Percentiles rank a stretch among this genome's conserved stretches.
Conservation (phyloP, 1,140 invertebrate species). For the Paramacrobiotus metropolitanus region DNA sequence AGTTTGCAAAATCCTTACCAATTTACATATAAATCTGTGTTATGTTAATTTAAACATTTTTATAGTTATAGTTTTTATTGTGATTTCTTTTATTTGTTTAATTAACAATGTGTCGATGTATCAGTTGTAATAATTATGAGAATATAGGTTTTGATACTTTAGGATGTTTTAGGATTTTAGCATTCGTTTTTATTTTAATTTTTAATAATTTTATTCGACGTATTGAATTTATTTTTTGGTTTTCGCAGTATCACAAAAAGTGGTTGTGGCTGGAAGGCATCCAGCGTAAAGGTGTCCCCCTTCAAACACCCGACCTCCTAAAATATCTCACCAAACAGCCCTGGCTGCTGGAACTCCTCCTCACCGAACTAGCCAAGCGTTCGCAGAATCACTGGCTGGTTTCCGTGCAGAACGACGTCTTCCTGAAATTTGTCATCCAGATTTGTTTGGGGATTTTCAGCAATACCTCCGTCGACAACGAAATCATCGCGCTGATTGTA, state of each 20-base stretch:
- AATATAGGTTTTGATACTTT: too few relatives aligned
- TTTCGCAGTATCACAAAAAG: slow-evolving; percentile 29
- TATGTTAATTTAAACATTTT: too few relatives aligned
- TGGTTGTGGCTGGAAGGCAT: slow-evolving; percentile 46
- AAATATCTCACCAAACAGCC: background rate
- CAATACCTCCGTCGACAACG: background rate
- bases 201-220: too few relatives aligned
- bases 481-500: background rate
- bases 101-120: too few relatives aligned
- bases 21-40: too few relatives aligned
- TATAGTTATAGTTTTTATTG: too few relatives aligned
- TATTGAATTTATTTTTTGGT: too few relatives aligned
- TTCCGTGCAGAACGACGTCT: background rate
- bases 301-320: background rate
- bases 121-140: too few relatives aligned
- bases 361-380: background rate
- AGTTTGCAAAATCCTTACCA: too few relatives aligned
- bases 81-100: too few relatives aligned
- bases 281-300: background rate
- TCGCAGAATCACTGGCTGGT: background rate
- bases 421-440: background rate
- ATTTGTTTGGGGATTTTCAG: background rate
- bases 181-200: too few relatives aligned
- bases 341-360: background rate
- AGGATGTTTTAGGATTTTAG: too few relatives aligned